Evolutionary conservation across 2,888 invertebrate genomes (phyloP).

Genomic region (Anodontia alba): DNA sequence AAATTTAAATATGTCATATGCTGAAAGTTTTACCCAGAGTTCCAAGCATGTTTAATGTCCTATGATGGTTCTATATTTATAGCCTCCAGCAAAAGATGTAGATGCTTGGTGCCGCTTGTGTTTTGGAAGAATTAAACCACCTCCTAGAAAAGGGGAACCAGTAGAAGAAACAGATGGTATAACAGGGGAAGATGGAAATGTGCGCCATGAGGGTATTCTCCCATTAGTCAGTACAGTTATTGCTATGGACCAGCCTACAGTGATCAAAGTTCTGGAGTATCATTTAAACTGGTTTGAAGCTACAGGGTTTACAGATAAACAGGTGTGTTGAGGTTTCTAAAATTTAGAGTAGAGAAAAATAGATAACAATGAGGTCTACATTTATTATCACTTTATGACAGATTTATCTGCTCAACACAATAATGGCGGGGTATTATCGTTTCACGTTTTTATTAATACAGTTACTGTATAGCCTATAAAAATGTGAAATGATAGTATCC

Average conservation of each 20-base stretch:
- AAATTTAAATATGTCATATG: too few relatives aligned
- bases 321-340: too few relatives aligned
- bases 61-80: slow-evolving; percentile 66
- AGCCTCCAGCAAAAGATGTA: slow-evolving; percentile 85
- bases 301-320: slow-evolving; percentile 85
- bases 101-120: slow-evolving; percentile 86
- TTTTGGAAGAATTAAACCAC: slow-evolving; percentile 79
- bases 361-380: too few relatives aligned
- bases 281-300: slow-evolving; percentile 86
- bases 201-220: slow-evolving; percentile 74
- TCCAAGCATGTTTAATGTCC: too few relatives aligned
- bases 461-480: too few relatives aligned
- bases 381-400: too few relatives aligned
- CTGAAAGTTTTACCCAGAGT: too few relatives aligned
- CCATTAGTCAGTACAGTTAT: slow-evolving; percentile 85
- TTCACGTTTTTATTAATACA: too few relatives aligned
- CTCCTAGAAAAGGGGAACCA: slow-evolving; percentile 1
- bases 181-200: slow-evolving; percentile 8
- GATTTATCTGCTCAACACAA: too few relatives aligned
- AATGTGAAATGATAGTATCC: too few relatives aligned
- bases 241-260: slow-evolving; percentile 85
- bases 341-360: too few relatives aligned
- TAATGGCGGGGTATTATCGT: too few relatives aligned
- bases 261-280: slow-evolving; percentile 86
- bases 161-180: background rate